These are phyloP conservation scores for Pogonomyrmex barbatus DNA, from an alignment of 1,140 invertebrate species.

Conservation along the genomic window DNA sequence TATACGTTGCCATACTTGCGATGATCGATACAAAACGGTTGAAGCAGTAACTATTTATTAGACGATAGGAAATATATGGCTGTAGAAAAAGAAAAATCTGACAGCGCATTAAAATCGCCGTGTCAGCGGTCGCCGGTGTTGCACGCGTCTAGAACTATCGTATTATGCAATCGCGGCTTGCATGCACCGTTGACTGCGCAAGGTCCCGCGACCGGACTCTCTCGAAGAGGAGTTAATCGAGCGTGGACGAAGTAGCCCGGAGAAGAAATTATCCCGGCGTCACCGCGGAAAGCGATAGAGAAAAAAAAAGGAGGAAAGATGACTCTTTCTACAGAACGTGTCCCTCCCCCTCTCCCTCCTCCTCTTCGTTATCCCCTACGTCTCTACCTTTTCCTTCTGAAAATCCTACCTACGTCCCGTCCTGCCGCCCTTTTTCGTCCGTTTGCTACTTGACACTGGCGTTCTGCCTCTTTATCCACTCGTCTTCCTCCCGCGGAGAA, in stretches of 20 bases:
- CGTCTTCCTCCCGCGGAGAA: constrained; percentile 12
- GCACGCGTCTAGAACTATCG: constrained; percentile 25
- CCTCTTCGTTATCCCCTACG: neutral
- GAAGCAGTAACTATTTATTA: neutral
- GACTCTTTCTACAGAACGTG: neutral
- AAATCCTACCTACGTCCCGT: neutral
- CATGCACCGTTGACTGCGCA: constrained; percentile 60
- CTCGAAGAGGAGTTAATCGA: constrained; percentile 70
- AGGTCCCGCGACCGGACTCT: constrained; percentile 59
- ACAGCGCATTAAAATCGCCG: constrained; percentile 14
- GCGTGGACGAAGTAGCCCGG: constrained; percentile 64
- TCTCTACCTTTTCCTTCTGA: constrained; percentile 3
- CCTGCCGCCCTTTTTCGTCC: neutral
- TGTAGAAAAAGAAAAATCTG: constrained; percentile 22
- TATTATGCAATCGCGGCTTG: constrained; percentile 56
- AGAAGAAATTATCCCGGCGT: constrained; percentile 66
- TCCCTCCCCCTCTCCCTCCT: neutral
- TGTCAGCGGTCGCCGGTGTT: neutral
- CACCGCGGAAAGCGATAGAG: neutral
- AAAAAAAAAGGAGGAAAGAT: constrained; percentile 34
- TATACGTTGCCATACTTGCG: neutral
- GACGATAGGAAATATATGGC: neutral
- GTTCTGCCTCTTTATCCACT: constrained; percentile 32
- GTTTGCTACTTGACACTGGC: constrained; percentile 27
- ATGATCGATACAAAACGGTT: neutral